phyloP scores from a whole-genome alignment of 2,113 vertebrate species.

The Prolemur simus region DNA sequence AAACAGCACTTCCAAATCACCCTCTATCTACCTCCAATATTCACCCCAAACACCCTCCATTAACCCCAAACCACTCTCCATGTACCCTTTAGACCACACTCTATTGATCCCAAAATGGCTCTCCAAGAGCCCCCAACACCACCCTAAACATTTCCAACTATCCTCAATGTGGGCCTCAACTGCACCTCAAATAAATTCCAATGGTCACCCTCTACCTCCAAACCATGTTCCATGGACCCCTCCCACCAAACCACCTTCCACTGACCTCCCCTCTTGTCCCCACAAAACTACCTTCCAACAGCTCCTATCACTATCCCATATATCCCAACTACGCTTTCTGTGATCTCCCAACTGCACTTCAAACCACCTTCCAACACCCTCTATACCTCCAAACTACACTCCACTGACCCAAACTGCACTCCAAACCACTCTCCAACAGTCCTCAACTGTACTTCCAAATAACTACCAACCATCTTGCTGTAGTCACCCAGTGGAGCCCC shows the following conservation, averaged over 20 bases:
- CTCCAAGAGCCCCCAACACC: not conserved
- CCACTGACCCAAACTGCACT: not conserved
- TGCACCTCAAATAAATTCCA: not conserved
- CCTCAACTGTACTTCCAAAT: not conserved
- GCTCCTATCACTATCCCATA: not conserved
- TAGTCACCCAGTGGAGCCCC: not conserved
- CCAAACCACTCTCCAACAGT: not conserved
- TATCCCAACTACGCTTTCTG: not conserved
- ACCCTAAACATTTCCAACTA: not conserved
- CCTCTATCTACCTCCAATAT: not conserved
- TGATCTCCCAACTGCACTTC: not conserved
- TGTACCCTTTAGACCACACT: not conserved
- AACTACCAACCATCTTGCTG: not conserved
- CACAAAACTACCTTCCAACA: constrained; percentile 20
- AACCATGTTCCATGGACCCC: not conserved
- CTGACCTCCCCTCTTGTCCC: not conserved
- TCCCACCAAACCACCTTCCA: not conserved
- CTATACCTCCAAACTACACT: not conserved
- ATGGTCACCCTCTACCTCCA: not conserved
- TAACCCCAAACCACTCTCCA: not conserved
- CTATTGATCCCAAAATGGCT: not conserved
- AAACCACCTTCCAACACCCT: not conserved
- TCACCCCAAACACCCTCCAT: not conserved
- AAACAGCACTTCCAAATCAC: constrained; percentile 46
- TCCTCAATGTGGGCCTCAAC: not conserved